Base-by-base conservation (phyloP, 2,113 vertebrate species). In the Crotophaga sulcirostris region DNA sequence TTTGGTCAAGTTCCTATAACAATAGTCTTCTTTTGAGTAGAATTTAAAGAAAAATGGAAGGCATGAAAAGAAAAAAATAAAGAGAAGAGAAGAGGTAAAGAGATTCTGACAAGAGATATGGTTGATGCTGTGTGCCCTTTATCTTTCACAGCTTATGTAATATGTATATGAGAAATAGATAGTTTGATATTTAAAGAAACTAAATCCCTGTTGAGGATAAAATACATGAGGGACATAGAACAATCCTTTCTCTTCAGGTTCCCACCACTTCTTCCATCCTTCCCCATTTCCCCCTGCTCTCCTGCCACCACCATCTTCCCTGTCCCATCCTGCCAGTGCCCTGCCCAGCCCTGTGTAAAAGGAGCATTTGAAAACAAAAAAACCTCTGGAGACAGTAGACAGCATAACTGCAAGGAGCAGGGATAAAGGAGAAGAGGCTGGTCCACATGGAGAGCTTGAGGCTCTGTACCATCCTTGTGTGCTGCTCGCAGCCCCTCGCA, bases 131-230 rank as follows among this genome's bases (percentile, higher is more conserved):
- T 92, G 83, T 92, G 60, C 90, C 56, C 68, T 91, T 96, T 96
- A 95, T 96, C 94, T 95, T 95, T 93, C 82, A 96, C 89, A 95
- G 72, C 81, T 88, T 96, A 95, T 89, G 74, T 88, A 94, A 95
- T 94, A 96, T 73, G 87, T 93, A 91, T 85, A 90, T 95, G 85
- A 95, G 91, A 89, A 95, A 95, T 92, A 96, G 94, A 95, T 95
- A 94, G 88, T 78, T 86, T 95, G 93, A 95, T 92, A 93, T 77
- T 96, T 97, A 96, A 91, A 96, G 87, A 95, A 87, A 92, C 94
- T 73, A 96, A 96, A 94, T 92, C 76, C 84, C 85, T 93, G 79
- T 95, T 51, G 54, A 93, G 83, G 60, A 96, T 95, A 95, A 96
- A 95, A 97, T 96, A 96, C 89, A 73, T 93, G 76, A 91, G 82